Evolutionary conservation across 2,888 invertebrate genomes (phyloP).

Genomic region (Stomorhina lunata): DNA sequence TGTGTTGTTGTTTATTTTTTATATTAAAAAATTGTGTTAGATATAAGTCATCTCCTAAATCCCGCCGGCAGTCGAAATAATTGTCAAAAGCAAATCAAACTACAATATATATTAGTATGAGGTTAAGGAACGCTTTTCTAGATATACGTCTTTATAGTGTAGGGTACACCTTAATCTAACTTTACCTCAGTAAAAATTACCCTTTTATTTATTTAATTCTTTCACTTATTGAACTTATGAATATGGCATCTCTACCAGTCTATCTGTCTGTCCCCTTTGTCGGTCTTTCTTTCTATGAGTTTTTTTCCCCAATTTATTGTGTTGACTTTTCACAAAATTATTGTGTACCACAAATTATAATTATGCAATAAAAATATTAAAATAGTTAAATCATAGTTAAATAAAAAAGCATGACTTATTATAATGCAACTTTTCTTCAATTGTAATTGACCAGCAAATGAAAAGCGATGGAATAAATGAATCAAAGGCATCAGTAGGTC

Average conservation of each 20-base stretch:
- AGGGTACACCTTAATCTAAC: background rate
- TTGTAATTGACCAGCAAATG: background rate
- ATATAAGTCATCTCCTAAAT: too few relatives aligned
- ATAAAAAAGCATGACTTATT: constrained; percentile 20
- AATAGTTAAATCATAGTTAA: constrained; percentile 21
- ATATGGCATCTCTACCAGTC: constrained; percentile 21
- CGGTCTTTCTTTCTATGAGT: background rate
- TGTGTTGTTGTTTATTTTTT: too few relatives aligned
- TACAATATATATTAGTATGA: too few relatives aligned
- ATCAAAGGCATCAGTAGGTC: background rate
- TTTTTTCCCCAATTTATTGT: background rate
- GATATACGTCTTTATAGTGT: too few relatives aligned
- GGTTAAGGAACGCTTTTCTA: too few relatives aligned
- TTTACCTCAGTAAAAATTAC: background rate
- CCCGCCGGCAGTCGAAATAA: too few relatives aligned
- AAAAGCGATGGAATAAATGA: background rate
- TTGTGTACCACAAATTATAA: constrained; percentile 27
- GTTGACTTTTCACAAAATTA: background rate
- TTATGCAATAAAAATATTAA: constrained; percentile 40
- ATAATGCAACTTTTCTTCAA: background rate
- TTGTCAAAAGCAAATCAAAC: too few relatives aligned
- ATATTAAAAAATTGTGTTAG: too few relatives aligned
- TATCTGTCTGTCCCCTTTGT: background rate
- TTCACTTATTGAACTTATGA: constrained; percentile 47
- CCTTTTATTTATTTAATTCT: constrained; percentile 24